Evolutionary conservation across 1,140 invertebrate genomes (phyloP), one percentile per base, ranked within the genome.

Genomic region (Sarcophaga peregrina): DNA sequence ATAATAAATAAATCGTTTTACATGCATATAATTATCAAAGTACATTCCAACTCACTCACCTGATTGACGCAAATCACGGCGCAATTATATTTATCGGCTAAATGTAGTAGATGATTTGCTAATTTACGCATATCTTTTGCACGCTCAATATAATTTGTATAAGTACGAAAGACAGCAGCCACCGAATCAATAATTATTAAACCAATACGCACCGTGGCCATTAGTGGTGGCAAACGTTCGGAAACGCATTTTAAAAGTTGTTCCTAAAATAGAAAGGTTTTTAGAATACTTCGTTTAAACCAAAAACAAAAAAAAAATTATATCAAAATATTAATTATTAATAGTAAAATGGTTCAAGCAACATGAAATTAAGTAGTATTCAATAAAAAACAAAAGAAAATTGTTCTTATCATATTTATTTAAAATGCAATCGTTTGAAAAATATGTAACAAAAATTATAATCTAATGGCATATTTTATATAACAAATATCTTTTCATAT

Each of bases 171-270:
- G 47, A 95, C 89, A 5, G 94, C 95, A 20, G 95, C 94, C 83
- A 96, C 93, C 5, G 95, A 96, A 87, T 96, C 95, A 20, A 96
- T 92, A 5, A 96, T 87, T 81, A 96, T 90, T 17, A 96, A 86
- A 7, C 93, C 93, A 76, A 96, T 92, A 83, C 91, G 90, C 68
- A 91, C 86, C 72, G 84, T 86, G n/a, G 87, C 85, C 82, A 95
- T 84, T 48, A 93, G 85, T 17, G 86, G 37, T 6, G 90, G 90
- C 74, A 96, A 86, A 82, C 92, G 91, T 73, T 90, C 87, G 5
- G 85, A 86, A 2, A 96, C 85, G 86, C 94, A 95, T 11, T 90
- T 85, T 58, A 93, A 91, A 45, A 96, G 86, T 20, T 84, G 80
- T 48, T 81, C 82, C 84, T 84, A 62, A 74, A 37, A 13, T 17